Percentiles rank a stretch among this genome's conserved stretches.
These are phyloP conservation scores for Falco berigora DNA, from an alignment of 2,797 vertebrate species.

Conservation along the genomic window DNA sequence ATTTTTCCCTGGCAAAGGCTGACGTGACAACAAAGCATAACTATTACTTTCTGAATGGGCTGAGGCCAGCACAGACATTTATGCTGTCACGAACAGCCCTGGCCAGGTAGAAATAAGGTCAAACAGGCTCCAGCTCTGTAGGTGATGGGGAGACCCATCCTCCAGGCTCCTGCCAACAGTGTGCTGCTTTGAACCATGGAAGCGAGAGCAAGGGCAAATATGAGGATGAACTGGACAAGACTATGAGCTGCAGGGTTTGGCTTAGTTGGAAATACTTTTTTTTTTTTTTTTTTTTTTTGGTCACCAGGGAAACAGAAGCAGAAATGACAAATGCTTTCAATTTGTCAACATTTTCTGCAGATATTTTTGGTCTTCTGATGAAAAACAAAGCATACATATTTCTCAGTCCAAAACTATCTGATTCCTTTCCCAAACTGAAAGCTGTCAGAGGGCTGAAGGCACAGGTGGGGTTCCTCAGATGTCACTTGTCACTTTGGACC, in stretches of 20 bases:
- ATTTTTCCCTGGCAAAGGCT: not conserved
- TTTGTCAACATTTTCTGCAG: not conserved
- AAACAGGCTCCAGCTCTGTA: not conserved
- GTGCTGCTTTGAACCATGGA: not conserved
- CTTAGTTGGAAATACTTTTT: not conserved
- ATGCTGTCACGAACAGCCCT: not conserved
- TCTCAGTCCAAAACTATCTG: not conserved
- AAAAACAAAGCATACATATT: not conserved
- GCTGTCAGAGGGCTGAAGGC: not conserved
- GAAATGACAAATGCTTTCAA: conserved; percentile 17
- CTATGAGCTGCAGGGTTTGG: not conserved
- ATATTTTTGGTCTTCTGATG: conserved; percentile 10
- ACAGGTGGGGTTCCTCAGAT: no score
- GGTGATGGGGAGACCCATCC: not conserved
- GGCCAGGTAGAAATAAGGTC: no score
- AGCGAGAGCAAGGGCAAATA: not conserved
- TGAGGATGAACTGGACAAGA: not conserved
- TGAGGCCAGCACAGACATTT: not conserved
- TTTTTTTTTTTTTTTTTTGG: not conserved
- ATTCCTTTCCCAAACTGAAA: not conserved
- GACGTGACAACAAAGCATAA: not conserved
- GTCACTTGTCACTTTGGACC: not conserved
- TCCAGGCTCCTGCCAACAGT: not conserved
- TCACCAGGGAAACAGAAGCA: conserved; percentile 52
- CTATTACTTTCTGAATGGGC: not conserved